Conservation (phyloP, 2,888 invertebrate genomes). For the Agrotis clavis region DNA sequence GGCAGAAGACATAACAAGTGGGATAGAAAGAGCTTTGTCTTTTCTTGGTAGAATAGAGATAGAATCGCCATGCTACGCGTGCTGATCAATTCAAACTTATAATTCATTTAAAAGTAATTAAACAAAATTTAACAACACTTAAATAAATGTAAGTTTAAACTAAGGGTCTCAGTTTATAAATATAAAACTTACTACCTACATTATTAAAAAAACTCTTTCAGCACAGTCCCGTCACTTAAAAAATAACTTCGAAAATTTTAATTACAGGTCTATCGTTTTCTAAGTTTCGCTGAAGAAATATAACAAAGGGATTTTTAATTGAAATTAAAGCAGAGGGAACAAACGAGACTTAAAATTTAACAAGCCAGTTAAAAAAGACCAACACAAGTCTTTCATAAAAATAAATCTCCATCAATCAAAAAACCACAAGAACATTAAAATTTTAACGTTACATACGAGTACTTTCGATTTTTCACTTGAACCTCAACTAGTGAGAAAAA, state of each 20-base stretch:
- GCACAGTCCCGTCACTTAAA: background rate
- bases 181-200: too few relatives aligned
- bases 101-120: background rate
- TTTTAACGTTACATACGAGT: too few relatives aligned
- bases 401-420: background rate
- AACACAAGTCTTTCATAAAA: background rate
- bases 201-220: too few relatives aligned
- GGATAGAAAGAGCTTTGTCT: too few relatives aligned
- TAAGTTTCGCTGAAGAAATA: background rate
- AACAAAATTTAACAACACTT: too few relatives aligned
- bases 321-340: background rate
- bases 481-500: background rate
- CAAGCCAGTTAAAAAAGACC: background rate
- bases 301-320: background rate
- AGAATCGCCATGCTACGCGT: too few relatives aligned
- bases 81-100: too few relatives aligned
- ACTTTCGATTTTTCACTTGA: too few relatives aligned
- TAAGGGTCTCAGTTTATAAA: background rate
- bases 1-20: too few relatives aligned
- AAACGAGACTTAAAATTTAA: background rate
- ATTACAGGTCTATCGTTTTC: background rate
- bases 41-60: too few relatives aligned
- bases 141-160: background rate
- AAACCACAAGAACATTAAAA: background rate
- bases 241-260: constrained; percentile 9